Base-by-base conservation (phyloP, 2,888 invertebrate genomes). In the Dicycla oo region DNA sequence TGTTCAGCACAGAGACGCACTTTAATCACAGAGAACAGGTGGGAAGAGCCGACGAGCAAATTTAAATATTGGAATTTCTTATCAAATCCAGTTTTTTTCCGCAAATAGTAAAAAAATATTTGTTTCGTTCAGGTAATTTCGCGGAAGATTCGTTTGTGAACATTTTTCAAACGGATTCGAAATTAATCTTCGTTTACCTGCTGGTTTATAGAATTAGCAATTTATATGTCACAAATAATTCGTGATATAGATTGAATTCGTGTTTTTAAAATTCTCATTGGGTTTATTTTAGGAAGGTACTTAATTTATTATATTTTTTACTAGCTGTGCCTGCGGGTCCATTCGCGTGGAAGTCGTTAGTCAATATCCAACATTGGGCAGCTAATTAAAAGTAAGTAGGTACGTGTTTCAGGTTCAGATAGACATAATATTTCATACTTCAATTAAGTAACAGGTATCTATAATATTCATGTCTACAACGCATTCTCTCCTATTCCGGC, bases 11-110 rank as follows among this genome's bases (percentile, higher is more conserved):
- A 10, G 87, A 87, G 91, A 93, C 92, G 91, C 92, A 92, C 93
- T 95, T 95, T 95, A 95, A 95, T 95, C 95, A 94, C 92, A 88
- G 92, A 87, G 91, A 94, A 93, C 94, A 94, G 94, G 94, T 92
- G 91, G 89, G 80, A 89, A 89, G 87, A 90, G 83, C 85, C 89
- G 89, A 84, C 88, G 89, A 91, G 92, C 91, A 93, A 93, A 94
- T 94, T 94, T 92, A 92, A 49, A 92, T 93, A 94, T 95, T 94
- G 93, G 91, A 92, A 91, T 93, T 94, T 93, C 90, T 92, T 93
- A 93, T 93, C 91, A 93, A 93, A 93, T 93, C 90, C 88, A 85
- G 84, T 83, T 87, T 88, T 88, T 85, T 86, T 81, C 67, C 75
- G 81, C 74, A 85, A 90, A 86, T 87, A 88, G 86, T 86, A 87